Evolutionary conservation across 2,888 invertebrate species (phyloP), one percentile per base, ranked within the genome.

Genomic region (Pelosia muscerda): DNA sequence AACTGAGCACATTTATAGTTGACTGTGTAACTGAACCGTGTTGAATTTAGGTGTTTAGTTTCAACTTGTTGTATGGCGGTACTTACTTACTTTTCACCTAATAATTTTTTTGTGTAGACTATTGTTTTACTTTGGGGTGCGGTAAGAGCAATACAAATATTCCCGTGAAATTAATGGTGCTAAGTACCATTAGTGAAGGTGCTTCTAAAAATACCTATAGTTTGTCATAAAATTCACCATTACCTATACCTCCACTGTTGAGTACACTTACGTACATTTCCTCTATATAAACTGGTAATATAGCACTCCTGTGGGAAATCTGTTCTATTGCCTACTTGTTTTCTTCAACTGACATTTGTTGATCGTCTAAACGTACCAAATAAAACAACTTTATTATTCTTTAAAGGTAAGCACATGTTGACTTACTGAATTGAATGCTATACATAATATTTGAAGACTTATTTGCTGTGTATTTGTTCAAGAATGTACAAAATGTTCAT

Each of bases 281-380:
- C 84, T 84, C 82, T 86, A 87, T 90, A 85, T 84, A 88, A 90
- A 90, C 85, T 88, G 86, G 88, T 91, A 90, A 91, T 90, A 87
- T 89, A 88, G 83, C 77, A 84, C 84, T 85, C 92, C 86, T 90
- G 9, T 68, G 92, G 93, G 93, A 93, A 93, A 93, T 93, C 86
- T 88, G 81, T 86, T 87, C 86, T 90, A 92, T 92, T 89, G 91
- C 90, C 87, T 83, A 90, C 91, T 91, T 91, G 88, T 92, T 91
- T 87, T 88, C 88, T 87, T 87, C 85, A 88, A 88, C 88, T 90
- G 89, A 88, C 88, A 84, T 86, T 83, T 85, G 84, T 82, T 82
- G 82, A 81, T 79, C 81, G 84, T 63, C 86, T 84, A 83, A 85
- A 84, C 85, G 86, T 86, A 84, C 84, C 67, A 72, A 74, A 78